Evolutionary conservation across 1,140 invertebrate species (phyloP).

Genomic region (Drosophila tani): DNA sequence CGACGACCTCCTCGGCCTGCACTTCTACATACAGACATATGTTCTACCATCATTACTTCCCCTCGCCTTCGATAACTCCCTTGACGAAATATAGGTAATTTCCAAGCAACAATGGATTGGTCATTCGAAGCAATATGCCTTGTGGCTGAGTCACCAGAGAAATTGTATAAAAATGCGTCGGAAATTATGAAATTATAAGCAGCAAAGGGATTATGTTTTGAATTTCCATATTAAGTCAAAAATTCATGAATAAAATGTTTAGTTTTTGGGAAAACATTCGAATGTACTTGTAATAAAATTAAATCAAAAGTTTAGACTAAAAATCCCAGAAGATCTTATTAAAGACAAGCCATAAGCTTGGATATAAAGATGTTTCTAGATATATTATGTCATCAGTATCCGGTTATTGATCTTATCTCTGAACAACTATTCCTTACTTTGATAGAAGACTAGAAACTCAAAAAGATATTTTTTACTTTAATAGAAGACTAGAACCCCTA

Average conservation of each 20-base stretch:
- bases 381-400: too few relatives aligned
- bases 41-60: conserved; percentile 11
- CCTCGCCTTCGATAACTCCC: conserved; percentile 30
- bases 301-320: too few relatives aligned
- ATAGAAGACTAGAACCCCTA: too few relatives aligned
- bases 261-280: not conserved
- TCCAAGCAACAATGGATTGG: conserved; percentile 12
- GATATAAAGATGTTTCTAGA: too few relatives aligned
- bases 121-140: conserved; percentile 3
- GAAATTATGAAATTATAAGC: conserved; percentile 6
- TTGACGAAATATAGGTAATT: conserved; percentile 36
- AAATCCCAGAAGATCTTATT: not conserved
- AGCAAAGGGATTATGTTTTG: not conserved
- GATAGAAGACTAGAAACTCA: too few relatives aligned
- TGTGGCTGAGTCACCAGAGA: conserved; percentile 9
- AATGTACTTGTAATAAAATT: too few relatives aligned
- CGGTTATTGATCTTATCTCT: too few relatives aligned
- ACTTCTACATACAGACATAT: conserved; percentile 6
- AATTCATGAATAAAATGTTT: not conserved
- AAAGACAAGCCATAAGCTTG: too few relatives aligned
- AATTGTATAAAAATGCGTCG: not conserved
- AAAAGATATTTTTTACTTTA: not conserved
- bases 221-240: too few relatives aligned
- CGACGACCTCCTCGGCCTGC: conserved; percentile 9
- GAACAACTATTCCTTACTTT: too few relatives aligned